Conservation (phyloP, 2,888 invertebrate species). For the Limnephilus auricula region DNA sequence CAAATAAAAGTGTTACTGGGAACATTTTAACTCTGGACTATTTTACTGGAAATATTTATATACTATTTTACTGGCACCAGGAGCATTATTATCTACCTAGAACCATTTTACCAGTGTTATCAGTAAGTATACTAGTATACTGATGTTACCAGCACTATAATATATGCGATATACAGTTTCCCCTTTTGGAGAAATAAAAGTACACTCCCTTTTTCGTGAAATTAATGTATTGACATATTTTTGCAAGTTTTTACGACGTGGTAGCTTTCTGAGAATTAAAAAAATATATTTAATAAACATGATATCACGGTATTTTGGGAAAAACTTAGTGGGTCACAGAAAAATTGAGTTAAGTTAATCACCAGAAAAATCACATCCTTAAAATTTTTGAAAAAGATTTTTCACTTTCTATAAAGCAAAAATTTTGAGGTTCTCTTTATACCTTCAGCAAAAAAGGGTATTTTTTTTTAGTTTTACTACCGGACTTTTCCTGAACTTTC, state of each 20-base stretch:
- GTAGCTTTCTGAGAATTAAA: too few relatives aligned
- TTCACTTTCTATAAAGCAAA: background rate
- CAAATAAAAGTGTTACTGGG: too few relatives aligned
- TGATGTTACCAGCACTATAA: background rate
- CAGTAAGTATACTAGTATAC: background rate
- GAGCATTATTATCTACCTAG: too few relatives aligned
- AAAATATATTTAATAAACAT: too few relatives aligned
- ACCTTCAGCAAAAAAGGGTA: too few relatives aligned
- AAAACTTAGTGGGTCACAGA: background rate
- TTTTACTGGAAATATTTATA: too few relatives aligned
- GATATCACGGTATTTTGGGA: background rate
- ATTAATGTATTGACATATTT: too few relatives aligned
- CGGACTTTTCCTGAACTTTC: background rate
- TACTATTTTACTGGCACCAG: too few relatives aligned
- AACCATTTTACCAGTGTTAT: too few relatives aligned
- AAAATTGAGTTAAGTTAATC: background rate
- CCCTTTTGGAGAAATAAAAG: background rate
- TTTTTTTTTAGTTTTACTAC: background rate
- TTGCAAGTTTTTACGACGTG: too few relatives aligned
- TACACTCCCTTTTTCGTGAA: background rate
- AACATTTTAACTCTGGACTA: too few relatives aligned
- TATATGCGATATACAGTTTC: background rate
- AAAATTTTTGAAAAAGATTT: background rate
- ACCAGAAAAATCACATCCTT: background rate
- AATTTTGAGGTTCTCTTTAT: background rate